phyloP scores from a whole-genome alignment of 2,113 vertebrate species.

The Macquaria ambigua region DNA sequence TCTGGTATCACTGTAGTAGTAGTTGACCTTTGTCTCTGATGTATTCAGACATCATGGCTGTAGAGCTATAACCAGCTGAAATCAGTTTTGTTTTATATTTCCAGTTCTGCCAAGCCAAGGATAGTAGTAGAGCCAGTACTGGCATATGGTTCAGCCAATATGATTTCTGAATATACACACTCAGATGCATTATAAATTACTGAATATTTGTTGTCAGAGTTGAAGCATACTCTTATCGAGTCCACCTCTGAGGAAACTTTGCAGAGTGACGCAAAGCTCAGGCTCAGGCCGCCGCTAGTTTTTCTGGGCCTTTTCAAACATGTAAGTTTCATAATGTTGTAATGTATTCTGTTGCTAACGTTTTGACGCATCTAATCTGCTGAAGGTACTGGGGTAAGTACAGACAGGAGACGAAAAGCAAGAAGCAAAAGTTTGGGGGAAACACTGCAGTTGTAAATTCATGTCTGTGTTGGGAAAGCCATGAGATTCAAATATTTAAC shows the following conservation, averaged over 20 bases:
- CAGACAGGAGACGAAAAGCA: slow-evolving; percentile 9
- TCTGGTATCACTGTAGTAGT: background rate
- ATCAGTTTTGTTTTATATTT: background rate
- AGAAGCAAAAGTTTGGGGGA: background rate
- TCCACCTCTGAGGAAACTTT: background rate
- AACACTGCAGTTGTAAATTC: slow-evolving; percentile 36
- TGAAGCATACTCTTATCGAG: background rate
- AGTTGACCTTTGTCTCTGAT: background rate
- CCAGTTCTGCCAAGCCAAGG: background rate
- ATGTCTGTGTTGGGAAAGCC: slow-evolving; percentile 7
- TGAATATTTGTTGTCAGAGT: background rate
- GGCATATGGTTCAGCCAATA: background rate
- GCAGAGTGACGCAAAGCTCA: background rate
- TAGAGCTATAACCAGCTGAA: background rate
- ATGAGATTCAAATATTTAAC: slow-evolving; percentile 39
- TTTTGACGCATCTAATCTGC: background rate
- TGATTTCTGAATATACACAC: background rate
- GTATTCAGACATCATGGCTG: slow-evolving; percentile 25
- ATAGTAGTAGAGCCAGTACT: background rate
- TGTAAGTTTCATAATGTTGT: background rate
- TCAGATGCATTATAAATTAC: background rate
- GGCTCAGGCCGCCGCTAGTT: background rate
- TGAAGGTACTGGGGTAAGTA: background rate
- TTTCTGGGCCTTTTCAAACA: background rate
- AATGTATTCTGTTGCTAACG: background rate